These are phyloP conservation scores for Pristis pectinata DNA, from an alignment of 2,797 vertebrate genomes.

Conservation along the genomic window DNA sequence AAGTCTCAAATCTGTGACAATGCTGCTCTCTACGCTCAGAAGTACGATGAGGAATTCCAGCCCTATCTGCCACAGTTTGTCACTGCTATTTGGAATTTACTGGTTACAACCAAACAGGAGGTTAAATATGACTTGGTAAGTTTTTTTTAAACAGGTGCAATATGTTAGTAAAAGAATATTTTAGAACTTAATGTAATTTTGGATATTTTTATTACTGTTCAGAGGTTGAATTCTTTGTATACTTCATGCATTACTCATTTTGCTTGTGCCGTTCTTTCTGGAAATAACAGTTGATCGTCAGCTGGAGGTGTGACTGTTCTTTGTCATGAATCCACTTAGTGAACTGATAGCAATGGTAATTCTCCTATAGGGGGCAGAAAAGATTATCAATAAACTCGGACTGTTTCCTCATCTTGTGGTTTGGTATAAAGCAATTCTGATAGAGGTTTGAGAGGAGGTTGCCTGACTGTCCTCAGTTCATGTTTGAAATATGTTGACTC, in stretches of 20 bases:
- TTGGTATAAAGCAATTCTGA: neutral
- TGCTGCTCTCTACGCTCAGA: constrained; percentile 93
- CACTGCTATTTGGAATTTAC: constrained; percentile 94
- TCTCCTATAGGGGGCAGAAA: neutral
- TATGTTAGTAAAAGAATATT: neutral
- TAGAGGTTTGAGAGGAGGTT: neutral
- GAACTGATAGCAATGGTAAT: neutral
- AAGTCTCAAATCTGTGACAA: constrained; percentile 99
- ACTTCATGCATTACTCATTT: neutral
- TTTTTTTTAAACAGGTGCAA: neutral
- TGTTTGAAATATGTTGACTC: neutral
- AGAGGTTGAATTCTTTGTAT: neutral
- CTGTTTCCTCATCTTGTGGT: neutral
- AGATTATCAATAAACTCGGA: neutral
- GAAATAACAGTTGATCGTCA: neutral
- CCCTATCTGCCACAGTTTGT: constrained; percentile 90
- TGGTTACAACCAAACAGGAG: constrained; percentile 93
- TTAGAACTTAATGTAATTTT: neutral
- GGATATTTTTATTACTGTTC: neutral
- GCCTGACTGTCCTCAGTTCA: neutral
- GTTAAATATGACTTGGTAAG: constrained; percentile 98
- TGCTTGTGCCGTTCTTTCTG: neutral
- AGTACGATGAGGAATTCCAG: constrained; percentile 97
- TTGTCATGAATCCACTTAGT: neutral
- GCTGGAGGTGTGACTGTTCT: neutral